Evolutionary conservation across 2,113 vertebrate genomes (phyloP), one percentile per base, ranked within the genome.

Genomic region (Camelus bactrianus): DNA sequence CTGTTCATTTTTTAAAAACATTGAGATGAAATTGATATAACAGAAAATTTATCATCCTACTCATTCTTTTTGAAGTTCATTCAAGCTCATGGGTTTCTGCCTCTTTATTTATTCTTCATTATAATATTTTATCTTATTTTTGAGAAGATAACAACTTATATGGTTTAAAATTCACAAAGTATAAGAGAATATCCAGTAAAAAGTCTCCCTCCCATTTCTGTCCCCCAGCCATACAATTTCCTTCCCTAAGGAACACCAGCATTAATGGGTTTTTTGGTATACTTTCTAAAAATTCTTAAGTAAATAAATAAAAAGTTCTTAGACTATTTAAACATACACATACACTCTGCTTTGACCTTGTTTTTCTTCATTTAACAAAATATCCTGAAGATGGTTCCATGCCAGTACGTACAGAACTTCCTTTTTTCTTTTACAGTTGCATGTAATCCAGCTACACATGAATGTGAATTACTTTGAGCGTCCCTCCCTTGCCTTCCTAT

Each of bases 341-440:
- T n/a, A 72, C 6, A 65, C 30, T 14, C 48, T 80, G 5, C 3
- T 48, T 10, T 89, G 26, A 22, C 15, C 28, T 60, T 46, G 38
- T 30, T 72, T 93, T 95, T 65, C 72, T 96, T 81, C 22, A 42
- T n/a, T 16, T 79, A 94, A 67, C 11, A 65, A 70, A 88, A 56
- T 6, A 52, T 46, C 13, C 42, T 84, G 22, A 38, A 35, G 62
- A 19, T 70, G 8, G 13, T 70, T 90, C 46, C 52, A 50, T 20
- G 30, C 10, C 38, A 42, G 52, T 19, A 46, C 8, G 48, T 35
- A 73, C 1, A 85, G 35, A 92, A 75, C n/a, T 89, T 89, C 76
- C 46, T 46, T 84, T 52, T 94, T 42, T 69, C 28, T 93, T 85
- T 86, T 82, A 64, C 13, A 58, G 35, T 54, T 92, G 22, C 28